Conservation (phyloP, 1,140 invertebrate genomes). For the Cydia splendana region DNA sequence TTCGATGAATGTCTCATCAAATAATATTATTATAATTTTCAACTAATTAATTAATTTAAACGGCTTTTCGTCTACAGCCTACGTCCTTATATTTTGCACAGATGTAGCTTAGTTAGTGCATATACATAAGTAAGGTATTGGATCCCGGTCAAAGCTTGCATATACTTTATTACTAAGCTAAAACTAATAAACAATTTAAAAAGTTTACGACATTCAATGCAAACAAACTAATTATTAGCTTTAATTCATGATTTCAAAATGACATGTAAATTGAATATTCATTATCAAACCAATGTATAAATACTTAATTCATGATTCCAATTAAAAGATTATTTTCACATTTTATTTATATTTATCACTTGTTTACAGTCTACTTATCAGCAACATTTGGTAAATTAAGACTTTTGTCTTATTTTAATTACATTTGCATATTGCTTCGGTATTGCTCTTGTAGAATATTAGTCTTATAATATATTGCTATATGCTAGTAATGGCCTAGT, state of each 20-base stretch:
- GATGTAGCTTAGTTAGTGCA: background rate
- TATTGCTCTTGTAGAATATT: constrained; percentile 53
- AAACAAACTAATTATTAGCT: background rate
- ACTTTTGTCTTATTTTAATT: constrained; percentile 21
- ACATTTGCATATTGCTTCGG: constrained; percentile 54
- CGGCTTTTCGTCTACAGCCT: no score
- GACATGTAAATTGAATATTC: constrained; percentile 7
- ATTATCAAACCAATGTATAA: constrained; percentile 22
- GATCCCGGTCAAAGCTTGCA: background rate
- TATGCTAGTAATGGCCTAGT: constrained; percentile 37
- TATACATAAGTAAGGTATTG: background rate
- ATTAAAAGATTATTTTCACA: constrained; percentile 18
- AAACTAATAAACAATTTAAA: background rate
- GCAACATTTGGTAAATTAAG: constrained; percentile 13
- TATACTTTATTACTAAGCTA: constrained; percentile 5
- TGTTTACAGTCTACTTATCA: constrained; percentile 32
- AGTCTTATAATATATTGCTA: constrained; percentile 44
- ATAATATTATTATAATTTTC: no score
- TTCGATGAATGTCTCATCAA: no score
- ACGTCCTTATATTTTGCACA: background rate
- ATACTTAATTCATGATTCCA: constrained; percentile 12
- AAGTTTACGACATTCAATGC: background rate
- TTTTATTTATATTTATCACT: constrained; percentile 42
- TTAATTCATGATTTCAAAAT: background rate
- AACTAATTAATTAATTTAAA: no score